Evolutionary conservation across 2,797 vertebrate species (phyloP).

Genomic region (Melanogrammus aeglefinus): DNA sequence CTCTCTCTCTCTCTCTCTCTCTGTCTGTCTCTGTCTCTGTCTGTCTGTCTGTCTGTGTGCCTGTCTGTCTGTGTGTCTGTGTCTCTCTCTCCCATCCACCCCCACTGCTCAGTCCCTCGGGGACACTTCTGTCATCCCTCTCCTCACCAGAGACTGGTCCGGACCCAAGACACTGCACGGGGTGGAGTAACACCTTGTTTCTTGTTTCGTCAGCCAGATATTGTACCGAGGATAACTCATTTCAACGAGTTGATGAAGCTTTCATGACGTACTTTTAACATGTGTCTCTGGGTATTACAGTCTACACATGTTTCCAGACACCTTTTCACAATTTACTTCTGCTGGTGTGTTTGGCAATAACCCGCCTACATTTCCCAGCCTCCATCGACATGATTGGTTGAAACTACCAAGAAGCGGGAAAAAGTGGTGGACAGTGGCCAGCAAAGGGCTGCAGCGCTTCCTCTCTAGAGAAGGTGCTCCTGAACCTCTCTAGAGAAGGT

Average conservation of each 20-base stretch:
- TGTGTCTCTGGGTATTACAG: too few species aligned
- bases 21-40: slow-evolving; percentile 1
- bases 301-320: too few species aligned
- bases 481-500: too few species aligned
- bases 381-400: too few species aligned
- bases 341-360: too few species aligned
- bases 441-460: too few species aligned
- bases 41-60: slow-evolving; percentile 41
- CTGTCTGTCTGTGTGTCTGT: too few species aligned
- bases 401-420: background rate
- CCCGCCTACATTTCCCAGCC: too few species aligned
- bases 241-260: background rate
- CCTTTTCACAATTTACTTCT: too few species aligned
- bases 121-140: slow-evolving; percentile 22
- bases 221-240: too few species aligned
- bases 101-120: slow-evolving; percentile 16
- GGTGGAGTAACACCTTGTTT: background rate
- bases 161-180: background rate
- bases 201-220: background rate
- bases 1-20: background rate
- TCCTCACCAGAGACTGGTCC: background rate
- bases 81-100: slow-evolving; percentile 16
- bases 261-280: too few species aligned
- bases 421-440: background rate
- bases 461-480: too few species aligned